phyloP scores from a whole-genome alignment of 2,888 invertebrate species.

The Arctia plantaginis region DNA sequence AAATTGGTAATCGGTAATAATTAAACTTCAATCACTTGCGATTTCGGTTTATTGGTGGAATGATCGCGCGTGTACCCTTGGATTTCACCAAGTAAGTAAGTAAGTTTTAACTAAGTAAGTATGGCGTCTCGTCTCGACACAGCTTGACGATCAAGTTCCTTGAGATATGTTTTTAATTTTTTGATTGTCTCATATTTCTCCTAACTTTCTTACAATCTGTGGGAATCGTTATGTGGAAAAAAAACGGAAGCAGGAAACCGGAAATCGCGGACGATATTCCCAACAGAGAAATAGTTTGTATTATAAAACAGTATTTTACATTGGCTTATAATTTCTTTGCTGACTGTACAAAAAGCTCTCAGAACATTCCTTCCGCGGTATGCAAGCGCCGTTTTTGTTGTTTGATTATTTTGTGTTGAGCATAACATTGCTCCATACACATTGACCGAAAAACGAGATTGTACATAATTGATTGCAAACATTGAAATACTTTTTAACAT shows the following conservation, averaged over 20 bases:
- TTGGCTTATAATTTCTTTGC: background rate
- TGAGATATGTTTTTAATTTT: background rate
- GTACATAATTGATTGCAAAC: slow-evolving; percentile 29
- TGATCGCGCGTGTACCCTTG: background rate
- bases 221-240: too few relatives aligned
- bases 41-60: too few relatives aligned
- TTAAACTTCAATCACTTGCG: too few relatives aligned
- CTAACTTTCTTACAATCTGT: too few relatives aligned
- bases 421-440: background rate
- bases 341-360: background rate
- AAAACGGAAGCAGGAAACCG: too few relatives aligned
- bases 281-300: too few relatives aligned
- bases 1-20: background rate
- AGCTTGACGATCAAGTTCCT: background rate
- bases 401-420: slow-evolving; percentile 18
- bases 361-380: slow-evolving; percentile 1
- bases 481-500: background rate
- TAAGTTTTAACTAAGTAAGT: background rate
- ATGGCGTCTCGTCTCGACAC: background rate
- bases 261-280: too few relatives aligned
- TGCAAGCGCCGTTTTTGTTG: slow-evolving; percentile 21
- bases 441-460: slow-evolving; percentile 22
- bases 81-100: background rate
- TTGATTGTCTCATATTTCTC: too few relatives aligned
- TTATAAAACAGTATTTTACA: background rate